Percentiles rank a stretch among this genome's conserved stretches.
Evolutionary conservation across 2,888 invertebrate genomes (phyloP).

Genomic region (Automeris io): DNA sequence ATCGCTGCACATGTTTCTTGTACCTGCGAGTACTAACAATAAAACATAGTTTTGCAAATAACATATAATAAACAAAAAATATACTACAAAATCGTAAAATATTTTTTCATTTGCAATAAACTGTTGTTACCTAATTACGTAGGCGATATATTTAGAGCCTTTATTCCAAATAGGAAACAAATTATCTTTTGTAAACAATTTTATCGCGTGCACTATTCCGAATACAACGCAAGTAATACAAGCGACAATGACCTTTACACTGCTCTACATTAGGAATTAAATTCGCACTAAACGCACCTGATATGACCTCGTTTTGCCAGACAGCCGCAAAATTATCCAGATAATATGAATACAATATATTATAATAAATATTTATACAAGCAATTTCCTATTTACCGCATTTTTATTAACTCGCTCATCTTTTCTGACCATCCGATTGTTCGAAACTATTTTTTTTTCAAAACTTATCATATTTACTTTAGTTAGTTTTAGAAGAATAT

Average conservation of each 20-base stretch:
- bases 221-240: constrained; percentile 9
- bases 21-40: too few species aligned
- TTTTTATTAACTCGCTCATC: too few species aligned
- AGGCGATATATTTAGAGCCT: constrained; percentile 1
- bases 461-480: too few species aligned
- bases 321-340: constrained; percentile 12
- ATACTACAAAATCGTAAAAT: too few species aligned
- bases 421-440: too few species aligned
- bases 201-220: not conserved
- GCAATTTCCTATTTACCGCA: too few species aligned
- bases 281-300: constrained; percentile 9
- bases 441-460: too few species aligned
- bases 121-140: not conserved
- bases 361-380: too few species aligned
- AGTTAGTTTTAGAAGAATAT: too few species aligned
- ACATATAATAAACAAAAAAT: too few species aligned
- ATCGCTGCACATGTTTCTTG: too few species aligned
- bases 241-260: constrained; percentile 28
- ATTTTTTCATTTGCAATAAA: not conserved
- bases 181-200: constrained; percentile 1
- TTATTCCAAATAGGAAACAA: constrained; percentile 10
- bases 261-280: constrained; percentile 1
- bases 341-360: constrained; percentile 2
- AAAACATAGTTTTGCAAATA: too few species aligned
- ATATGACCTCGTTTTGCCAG: constrained; percentile 12